Conservation (phyloP, 2,797 vertebrate species). For the Cirrhinus molitorella region DNA sequence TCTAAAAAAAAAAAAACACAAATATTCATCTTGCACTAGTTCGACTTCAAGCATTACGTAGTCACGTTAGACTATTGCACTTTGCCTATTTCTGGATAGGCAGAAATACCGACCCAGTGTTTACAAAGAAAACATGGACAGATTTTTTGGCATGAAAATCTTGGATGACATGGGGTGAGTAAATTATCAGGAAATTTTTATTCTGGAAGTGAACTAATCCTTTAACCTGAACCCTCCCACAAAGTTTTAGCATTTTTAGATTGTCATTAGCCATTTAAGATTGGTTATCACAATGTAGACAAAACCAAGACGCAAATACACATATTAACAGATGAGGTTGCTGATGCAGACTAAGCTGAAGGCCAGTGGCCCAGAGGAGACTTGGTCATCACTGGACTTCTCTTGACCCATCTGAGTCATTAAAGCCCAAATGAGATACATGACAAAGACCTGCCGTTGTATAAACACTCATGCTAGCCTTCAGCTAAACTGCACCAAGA, state of each 20-base stretch:
- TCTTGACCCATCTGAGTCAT: conserved; percentile 65
- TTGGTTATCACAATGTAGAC: no score
- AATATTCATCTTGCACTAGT: no score
- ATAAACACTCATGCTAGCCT: conserved; percentile 38
- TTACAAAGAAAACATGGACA: no score
- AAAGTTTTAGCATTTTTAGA: not conserved
- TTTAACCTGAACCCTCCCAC: not conserved
- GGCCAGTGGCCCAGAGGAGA: conserved; percentile 39
- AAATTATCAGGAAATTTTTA: no score
- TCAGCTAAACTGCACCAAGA: conserved; percentile 21
- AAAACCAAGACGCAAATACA: not conserved
- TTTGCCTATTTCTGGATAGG: no score
- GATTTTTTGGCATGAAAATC: no score
- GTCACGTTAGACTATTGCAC: no score
- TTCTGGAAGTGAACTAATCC: no score
- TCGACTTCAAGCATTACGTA: no score
- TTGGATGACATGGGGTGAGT: no score
- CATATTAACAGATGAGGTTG: conserved; percentile 2
- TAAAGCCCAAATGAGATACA: conserved; percentile 55
- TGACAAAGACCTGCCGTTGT: conserved; percentile 44
- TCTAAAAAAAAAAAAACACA: no score
- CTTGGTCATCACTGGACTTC: conserved; percentile 51
- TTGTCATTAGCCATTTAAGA: not conserved
- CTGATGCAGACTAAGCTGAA: conserved; percentile 42
- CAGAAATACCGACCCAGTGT: no score